Base-by-base conservation (phyloP, 2,888 invertebrate species). In the Axea sp. region DNA sequence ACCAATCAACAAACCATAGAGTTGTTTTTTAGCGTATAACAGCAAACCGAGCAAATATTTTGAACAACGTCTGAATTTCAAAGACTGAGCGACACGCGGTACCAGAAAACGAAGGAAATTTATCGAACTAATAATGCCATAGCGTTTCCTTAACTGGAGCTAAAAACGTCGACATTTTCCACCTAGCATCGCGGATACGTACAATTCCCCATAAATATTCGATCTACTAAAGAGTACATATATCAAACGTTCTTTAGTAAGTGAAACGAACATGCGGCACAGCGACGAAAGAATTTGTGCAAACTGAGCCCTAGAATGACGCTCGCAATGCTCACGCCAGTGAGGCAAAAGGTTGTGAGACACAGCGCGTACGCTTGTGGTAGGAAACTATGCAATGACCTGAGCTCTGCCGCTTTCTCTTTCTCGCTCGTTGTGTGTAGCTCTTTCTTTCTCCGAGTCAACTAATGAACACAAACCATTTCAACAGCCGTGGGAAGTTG, bases 391-490 rank as follows among this genome's bases (percentile, higher is more conserved):
- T 73, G 73, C 74, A 68, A 47, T 62, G 59, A 73, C 64, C 74
- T 55, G 73, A 55, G 67, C 41, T 51, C 49, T 64, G 33, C 30
- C 45, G 62, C 67, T 55, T 75, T 75, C 67, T 65, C 67, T 59
- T 67, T 72, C 75, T 55, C 43, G 41, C 65, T 69, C 49, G 33
- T 41, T 69, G 33, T 60, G 53, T 31, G 75, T 67, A 67, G 73
- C 53, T 53, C 78, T 65, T 37, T 73, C 59, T 53, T 53, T 79
- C 78, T 76, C 75, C 78, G 78, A 77, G 78, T 78, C 81, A 80
- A 82, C 84, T 86, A 86, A 85, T 85, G 85, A 86, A 85, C 84
- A 86, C 85, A 85, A 85, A 85, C 85, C 85, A 84, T 85, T 84
- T 85, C 85, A 86, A 84, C 85, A 84, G 83, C 83, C 85, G 86